These are phyloP conservation scores for Ypsolopha scabrella DNA, from an alignment of 2,888 invertebrate species.

Conservation along the genomic window DNA sequence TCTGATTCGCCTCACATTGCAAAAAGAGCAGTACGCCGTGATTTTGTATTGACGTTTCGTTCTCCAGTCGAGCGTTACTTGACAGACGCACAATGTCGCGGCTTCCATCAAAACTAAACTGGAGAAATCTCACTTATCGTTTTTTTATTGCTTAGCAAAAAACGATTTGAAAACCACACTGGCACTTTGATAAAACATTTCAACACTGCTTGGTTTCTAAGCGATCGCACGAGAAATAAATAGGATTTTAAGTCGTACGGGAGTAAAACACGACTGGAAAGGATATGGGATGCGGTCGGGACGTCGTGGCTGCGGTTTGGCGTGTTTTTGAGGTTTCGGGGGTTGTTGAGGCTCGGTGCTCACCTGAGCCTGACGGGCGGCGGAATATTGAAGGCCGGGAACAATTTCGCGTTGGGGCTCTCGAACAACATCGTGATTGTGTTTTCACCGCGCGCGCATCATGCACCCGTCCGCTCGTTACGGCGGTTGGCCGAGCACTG, in stretches of 20 bases:
- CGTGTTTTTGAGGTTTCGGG: neutral
- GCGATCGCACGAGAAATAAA: neutral
- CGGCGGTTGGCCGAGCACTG: constrained; percentile 56
- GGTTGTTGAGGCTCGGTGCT: constrained; percentile 15
- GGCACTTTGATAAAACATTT: neutral
- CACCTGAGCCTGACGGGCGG: constrained; percentile 74
- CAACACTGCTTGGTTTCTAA: neutral
- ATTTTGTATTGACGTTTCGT: neutral
- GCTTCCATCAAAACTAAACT: neutral
- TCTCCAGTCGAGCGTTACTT: neutral
- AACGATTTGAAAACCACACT: neutral
- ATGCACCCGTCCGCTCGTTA: constrained; percentile 38
- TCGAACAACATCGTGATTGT: constrained; percentile 76
- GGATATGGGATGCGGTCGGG: constrained; percentile 1
- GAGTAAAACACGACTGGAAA: neutral
- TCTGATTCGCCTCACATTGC: neutral
- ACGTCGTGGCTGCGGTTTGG: neutral
- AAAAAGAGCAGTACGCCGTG: neutral
- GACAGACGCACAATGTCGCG: constrained; percentile 1
- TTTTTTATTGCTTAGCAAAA: neutral
- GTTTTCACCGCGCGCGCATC: constrained; percentile 52
- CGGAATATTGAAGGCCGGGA: constrained; percentile 77
- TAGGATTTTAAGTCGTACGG: neutral
- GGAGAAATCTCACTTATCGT: neutral
- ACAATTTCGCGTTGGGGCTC: constrained; percentile 78